A percentile compares a stretch with the other conserved stretches of the same genome.
phyloP scores from a whole-genome alignment of 1,140 invertebrate species.

The Zaprionus camerounensis region DNA sequence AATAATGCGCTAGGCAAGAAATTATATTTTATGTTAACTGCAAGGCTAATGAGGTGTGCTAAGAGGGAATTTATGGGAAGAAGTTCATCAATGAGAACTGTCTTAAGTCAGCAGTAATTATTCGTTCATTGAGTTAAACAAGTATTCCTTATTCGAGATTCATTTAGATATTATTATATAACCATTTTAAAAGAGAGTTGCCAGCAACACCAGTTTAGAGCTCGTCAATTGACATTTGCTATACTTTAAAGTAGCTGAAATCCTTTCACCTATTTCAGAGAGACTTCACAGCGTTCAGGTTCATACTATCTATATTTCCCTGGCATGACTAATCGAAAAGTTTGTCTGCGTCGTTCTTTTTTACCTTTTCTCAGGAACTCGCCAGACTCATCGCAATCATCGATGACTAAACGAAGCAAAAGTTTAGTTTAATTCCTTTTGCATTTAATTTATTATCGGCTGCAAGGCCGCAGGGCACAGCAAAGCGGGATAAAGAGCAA shows the following conservation, averaged over 20 bases:
- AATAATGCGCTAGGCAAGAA: neutral
- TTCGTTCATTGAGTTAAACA: too few species aligned
- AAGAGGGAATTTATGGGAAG: neutral
- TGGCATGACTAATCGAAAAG: slow-evolving; percentile 51
- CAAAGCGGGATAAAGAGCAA: slow-evolving; percentile 50
- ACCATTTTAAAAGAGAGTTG: too few species aligned
- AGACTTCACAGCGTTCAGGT: neutral
- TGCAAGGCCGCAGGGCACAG: slow-evolving; percentile 54
- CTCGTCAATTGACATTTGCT: too few species aligned
- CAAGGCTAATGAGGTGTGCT: neutral
- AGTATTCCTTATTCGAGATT: too few species aligned
- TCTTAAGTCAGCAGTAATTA: too few species aligned
- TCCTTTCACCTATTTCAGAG: neutral
- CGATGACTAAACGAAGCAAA: slow-evolving; percentile 70
- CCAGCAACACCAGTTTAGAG: too few species aligned
- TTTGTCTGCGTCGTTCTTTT: slow-evolving; percentile 7
- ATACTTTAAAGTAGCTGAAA: too few species aligned
- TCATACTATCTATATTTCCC: neutral
- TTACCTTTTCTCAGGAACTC: slow-evolving; percentile 59
- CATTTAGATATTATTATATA: too few species aligned
- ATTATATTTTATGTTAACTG: neutral
- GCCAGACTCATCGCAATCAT: slow-evolving; percentile 62
- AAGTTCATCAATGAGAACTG: neutral
- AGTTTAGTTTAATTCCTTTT: slow-evolving; percentile 79
- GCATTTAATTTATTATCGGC: slow-evolving; percentile 75